Conservation (phyloP, 2,888 invertebrate species). For the Adineta ricciae region DNA sequence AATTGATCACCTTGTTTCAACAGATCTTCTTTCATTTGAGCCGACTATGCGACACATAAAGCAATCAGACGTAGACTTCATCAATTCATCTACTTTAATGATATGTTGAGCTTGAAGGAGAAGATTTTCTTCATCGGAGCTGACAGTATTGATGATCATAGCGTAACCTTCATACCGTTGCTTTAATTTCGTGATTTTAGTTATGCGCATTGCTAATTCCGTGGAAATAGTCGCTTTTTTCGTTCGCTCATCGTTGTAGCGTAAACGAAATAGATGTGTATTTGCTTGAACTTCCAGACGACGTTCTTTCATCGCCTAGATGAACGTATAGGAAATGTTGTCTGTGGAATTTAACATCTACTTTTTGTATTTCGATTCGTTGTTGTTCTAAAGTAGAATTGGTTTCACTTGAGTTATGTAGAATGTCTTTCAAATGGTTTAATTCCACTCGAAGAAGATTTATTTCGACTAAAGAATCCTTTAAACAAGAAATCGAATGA, state of each 20-base stretch:
- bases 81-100: neutral
- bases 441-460: neutral
- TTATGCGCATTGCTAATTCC: neutral
- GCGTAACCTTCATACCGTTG: neutral
- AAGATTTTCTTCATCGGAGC: neutral
- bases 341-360: neutral
- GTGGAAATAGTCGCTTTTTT: neutral
- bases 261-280: neutral
- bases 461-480: neutral
- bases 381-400: neutral
- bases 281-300: constrained; percentile 1
- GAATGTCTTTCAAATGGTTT: neutral
- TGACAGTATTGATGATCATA: neutral
- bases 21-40: constrained; percentile 50
- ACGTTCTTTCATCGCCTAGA: neutral
- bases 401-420: neutral
- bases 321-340: neutral
- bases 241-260: neutral
- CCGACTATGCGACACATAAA: constrained; percentile 40
- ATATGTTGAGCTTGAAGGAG: constrained; percentile 5
- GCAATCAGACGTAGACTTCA: neutral
- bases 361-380: neutral
- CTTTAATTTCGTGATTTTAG: neutral
- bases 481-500: no score
- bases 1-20: constrained; percentile 64